Evolutionary conservation across 23 tunicate species (phyloP), one percentile per base, ranked within the genome.

Genomic region (Clavelina lepadiformis): DNA sequence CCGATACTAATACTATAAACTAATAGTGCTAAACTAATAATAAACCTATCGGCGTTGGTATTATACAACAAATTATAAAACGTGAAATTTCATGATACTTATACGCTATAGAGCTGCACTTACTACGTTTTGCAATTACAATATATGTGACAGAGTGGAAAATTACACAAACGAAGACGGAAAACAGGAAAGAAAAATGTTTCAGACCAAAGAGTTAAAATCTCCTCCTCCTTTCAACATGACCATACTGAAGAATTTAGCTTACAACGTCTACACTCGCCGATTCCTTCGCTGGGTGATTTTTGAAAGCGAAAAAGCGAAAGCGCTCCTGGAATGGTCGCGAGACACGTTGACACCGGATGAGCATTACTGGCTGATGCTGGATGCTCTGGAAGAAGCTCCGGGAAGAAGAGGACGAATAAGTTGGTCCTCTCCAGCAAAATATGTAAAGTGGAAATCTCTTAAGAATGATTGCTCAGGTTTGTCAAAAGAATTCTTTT

Each of bases 281-380:
- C 31, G 36, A 37, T 83, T 83, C 44, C 72, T 83, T 18, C 65
- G 69, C 51, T 83, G 91, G 91, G 77, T 46, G 27, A 27, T 83
- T 1, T 46, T 51, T 21, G 74, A 83, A 8, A 68, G 91, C 33
- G 47, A 64, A 19, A 53, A 60, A 23, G 91, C 83, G 15, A 37
- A 46, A 33, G 76, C 71, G 0, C 56, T 83, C 25, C 65, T 83
- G 46, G 71, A 75, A 18, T 83, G 91, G 91, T 83, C 91, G 33
- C 23, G 28, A 24, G 81, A 83, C 35, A 83, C 91, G 18, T 8
- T 46, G 34, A 66, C 72, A 25, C 94, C 94, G 3, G 94, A 85
- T 35, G 94, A 85, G 50, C 83, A 76, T 63, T 71, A 36, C 41
- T 85, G 94, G 94, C 35, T 51, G 28, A 63, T 71, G 84, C 52